These are phyloP conservation scores for Atta texana DNA, from an alignment of 1,140 invertebrate genomes.

Conservation along the genomic window DNA sequence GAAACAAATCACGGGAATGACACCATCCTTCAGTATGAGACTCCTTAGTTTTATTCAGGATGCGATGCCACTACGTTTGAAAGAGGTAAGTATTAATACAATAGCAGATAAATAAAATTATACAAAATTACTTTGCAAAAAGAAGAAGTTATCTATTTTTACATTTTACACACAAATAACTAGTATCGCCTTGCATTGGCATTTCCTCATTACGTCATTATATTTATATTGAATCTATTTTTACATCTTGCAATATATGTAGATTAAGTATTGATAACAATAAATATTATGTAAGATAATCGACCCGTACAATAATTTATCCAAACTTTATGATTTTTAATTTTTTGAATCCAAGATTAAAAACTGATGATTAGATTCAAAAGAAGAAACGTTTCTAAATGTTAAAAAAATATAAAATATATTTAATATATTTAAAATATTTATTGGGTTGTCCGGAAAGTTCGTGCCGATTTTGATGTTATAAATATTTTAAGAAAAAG, in stretches of 20 bases:
- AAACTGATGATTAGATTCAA: too few relatives aligned
- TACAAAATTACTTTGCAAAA: neutral
- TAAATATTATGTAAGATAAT: neutral
- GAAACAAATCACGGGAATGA: slow-evolving; percentile 91
- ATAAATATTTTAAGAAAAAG: too few relatives aligned
- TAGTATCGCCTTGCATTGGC: too few relatives aligned
- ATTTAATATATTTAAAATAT: too few relatives aligned
- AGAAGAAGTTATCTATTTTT: slow-evolving; percentile 6
- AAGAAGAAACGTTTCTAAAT: too few relatives aligned
- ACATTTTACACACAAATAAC: neutral
- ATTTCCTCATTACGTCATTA: too few relatives aligned
- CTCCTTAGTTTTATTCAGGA: slow-evolving; percentile 94
- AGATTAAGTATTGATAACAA: neutral
- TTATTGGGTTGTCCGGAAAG: too few relatives aligned
- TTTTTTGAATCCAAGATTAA: too few relatives aligned
- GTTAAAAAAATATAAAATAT: too few relatives aligned
- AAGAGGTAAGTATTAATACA: slow-evolving; percentile 87
- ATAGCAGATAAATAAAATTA: neutral
- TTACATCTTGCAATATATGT: neutral
- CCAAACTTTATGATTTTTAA: too few relatives aligned
- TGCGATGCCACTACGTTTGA: slow-evolving; percentile 95
- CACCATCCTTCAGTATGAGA: slow-evolving; percentile 90
- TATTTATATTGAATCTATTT: neutral
- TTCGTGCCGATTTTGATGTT: too few relatives aligned
- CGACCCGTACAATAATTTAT: too few relatives aligned